These are phyloP conservation scores for Acanthopagrus latus DNA, from an alignment of 2,797 vertebrate genomes.

Conservation along the genomic window DNA sequence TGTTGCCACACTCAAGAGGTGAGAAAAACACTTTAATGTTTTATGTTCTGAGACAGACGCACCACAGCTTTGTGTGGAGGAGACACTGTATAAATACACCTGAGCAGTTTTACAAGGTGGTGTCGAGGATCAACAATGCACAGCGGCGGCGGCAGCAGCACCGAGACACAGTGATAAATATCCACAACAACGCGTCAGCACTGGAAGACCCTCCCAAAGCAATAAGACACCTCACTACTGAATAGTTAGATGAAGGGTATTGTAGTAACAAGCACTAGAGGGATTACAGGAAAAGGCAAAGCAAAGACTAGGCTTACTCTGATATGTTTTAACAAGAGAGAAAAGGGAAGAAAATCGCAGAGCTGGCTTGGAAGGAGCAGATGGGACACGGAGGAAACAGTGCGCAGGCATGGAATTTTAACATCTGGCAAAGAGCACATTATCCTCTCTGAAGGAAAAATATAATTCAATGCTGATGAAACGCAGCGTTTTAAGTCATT, in stretches of 20 bases:
- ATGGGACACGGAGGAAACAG: constrained; percentile 24
- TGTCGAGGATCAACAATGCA: constrained; percentile 57
- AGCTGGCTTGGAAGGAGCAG: constrained; percentile 39
- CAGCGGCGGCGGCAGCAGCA: constrained; percentile 10
- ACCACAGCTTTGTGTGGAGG: constrained; percentile 39
- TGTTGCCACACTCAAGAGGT: constrained; percentile 49
- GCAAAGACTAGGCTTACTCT: constrained; percentile 54
- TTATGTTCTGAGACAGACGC: constrained; percentile 66
- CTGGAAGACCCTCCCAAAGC: constrained; percentile 61
- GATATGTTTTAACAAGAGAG: constrained; percentile 62
- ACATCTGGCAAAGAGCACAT: constrained; percentile 46
- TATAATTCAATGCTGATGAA: too few relatives aligned
- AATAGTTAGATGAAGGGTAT: constrained; percentile 69
- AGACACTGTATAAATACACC: constrained; percentile 70
- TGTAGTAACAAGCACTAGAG: constrained; percentile 67
- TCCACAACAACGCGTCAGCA: constrained; percentile 56
- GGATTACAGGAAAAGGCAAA: constrained; percentile 66
- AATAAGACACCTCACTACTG: constrained; percentile 57
- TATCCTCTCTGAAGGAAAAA: constrained; percentile 11
- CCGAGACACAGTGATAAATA: constrained; percentile 62
- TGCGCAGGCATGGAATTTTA: constrained; percentile 39
- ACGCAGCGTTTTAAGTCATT: background rate
- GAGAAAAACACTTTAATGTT: constrained; percentile 75
- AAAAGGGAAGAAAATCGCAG: constrained; percentile 30
- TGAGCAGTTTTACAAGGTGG: constrained; percentile 74